Base-by-base conservation (phyloP, 30 jellyfish, hydroid and myxozoan species). In the Aurelia sp. region DNA sequence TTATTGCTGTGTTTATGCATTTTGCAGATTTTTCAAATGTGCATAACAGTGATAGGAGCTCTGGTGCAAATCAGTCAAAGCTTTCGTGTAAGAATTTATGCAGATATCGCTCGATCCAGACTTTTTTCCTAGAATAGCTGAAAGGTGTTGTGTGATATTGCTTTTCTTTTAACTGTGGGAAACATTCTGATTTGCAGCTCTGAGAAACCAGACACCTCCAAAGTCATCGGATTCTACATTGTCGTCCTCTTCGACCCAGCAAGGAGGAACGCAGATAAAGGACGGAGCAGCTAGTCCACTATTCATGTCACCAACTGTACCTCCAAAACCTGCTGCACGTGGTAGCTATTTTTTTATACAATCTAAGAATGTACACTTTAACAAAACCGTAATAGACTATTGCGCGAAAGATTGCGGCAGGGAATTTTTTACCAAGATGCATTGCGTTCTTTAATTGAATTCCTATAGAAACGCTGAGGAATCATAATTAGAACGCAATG, bases 121-220 rank as follows among this genome's bases (percentile, higher is more conserved):
- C 50, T 38, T 8, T 38, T 27, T 38, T 38, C 9, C 50, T 2
- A 38, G 50, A 7, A 4, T 38, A 38, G 50, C 9, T 38, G 9
- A 38, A 38, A 38, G 50, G 50, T 38, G 0, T 38, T 4, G 12
- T 41, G 80, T n/a, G 38, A 70, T 17, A 30, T 21, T 40, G 33
- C 63, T 4, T 47, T 63, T 51, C 24, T 27, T 27, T 27, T 9
- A 44, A 44, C 55, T 9, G 16, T 9, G 15, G 9, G 55, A 44
- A 44, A 44, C 55, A 0, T 8, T 44, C 17, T 44, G 1, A 44
- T 44, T 71, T 83, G 30, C 24, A 83, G 92, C 92, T 4, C 58
- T 83, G 24, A 69, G 86, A 20, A 69, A 69, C 61, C 86, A 83
- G 60, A 55, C 80, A 11, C 66, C 79, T 8, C 80, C 92, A 15